Conservation (phyloP, 1,140 invertebrate genomes). For the Zophobas morio region DNA sequence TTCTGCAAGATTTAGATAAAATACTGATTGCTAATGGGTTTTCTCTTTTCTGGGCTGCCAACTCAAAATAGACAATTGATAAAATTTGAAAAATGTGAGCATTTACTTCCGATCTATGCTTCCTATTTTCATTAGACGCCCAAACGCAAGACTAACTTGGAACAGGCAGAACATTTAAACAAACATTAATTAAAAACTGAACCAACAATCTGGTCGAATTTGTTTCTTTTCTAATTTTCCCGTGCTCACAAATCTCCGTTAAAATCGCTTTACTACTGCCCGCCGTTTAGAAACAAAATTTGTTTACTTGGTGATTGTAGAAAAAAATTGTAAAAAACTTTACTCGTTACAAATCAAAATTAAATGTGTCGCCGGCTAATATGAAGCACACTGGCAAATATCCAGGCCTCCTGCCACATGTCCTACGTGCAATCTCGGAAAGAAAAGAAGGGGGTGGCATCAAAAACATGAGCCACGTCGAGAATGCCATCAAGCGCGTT, state of each 20-base stretch:
- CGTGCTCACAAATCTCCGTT: too few species aligned
- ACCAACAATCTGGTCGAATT: background rate
- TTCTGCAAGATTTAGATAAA: too few species aligned
- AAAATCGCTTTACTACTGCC: background rate
- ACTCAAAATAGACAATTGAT: too few species aligned
- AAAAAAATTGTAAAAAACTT: slow-evolving; percentile 5
- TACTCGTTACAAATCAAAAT: slow-evolving; percentile 14
- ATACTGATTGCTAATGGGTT: too few species aligned
- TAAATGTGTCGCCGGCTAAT: background rate
- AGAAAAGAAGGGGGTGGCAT: slow-evolving; percentile 1
- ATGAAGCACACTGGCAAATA: slow-evolving; percentile 15
- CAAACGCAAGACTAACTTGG: too few species aligned
- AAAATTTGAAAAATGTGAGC: too few species aligned
- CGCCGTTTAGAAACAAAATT: slow-evolving; percentile 9
- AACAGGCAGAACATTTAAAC: too few species aligned
- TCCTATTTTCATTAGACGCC: too few species aligned
- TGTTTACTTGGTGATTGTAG: background rate
- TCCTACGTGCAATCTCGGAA: slow-evolving; percentile 1
- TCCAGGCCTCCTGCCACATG: slow-evolving; percentile 6
- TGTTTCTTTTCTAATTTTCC: background rate
- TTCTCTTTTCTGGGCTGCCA: too few species aligned
- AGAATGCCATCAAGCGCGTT: background rate
- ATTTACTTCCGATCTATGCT: too few species aligned
- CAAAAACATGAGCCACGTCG: slow-evolving; percentile 1
- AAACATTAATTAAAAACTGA: background rate